These are phyloP conservation scores for Grammomys surdaster DNA, from an alignment of 2,113 vertebrate species.

Conservation along the genomic window DNA sequence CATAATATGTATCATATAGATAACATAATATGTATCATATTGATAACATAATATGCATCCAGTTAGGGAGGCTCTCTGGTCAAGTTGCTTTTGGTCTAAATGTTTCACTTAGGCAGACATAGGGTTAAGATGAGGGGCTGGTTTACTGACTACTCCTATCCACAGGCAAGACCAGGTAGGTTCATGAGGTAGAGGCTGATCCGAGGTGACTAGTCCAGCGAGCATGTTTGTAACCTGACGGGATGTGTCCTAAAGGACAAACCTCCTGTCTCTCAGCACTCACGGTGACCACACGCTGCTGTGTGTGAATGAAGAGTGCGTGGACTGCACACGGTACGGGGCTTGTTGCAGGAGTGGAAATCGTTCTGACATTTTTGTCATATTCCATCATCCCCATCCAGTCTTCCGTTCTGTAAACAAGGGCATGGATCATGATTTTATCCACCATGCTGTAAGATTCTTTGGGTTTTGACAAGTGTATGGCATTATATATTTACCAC, in stretches of 20 bases:
- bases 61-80: not conserved
- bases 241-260: not conserved
- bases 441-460: not conserved
- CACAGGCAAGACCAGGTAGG: not conserved
- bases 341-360: too few species aligned
- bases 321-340: not conserved
- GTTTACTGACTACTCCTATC: not conserved
- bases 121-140: not conserved
- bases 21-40: not conserved
- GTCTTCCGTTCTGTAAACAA: not conserved
- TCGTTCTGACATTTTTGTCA: not conserved
- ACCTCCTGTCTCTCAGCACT: not conserved
- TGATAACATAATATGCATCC: not conserved
- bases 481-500: not conserved
- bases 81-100: not conserved
- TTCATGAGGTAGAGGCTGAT: not conserved
- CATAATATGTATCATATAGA: not conserved
- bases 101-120: accelerated
- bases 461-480: not conserved
- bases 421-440: not conserved
- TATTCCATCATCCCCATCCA: too few species aligned
- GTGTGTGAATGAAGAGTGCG: not conserved
- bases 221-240: too few species aligned
- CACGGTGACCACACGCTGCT: not conserved
- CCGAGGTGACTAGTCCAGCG: not conserved